Evolutionary conservation across 2,113 vertebrate species (phyloP).

Genomic region (Shinisaurus crocodilurus): DNA sequence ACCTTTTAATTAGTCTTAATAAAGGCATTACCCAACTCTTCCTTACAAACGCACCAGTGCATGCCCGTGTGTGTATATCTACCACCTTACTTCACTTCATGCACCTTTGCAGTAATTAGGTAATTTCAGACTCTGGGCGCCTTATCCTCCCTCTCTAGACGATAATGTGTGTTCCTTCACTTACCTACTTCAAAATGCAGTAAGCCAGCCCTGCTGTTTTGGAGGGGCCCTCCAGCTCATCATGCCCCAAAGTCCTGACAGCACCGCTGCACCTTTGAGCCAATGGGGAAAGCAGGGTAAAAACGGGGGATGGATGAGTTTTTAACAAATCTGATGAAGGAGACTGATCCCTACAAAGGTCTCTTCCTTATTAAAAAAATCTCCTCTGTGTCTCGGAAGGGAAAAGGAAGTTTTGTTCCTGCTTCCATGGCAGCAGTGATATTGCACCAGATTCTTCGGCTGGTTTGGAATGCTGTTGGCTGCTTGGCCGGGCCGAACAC

Average conservation of each 20-base stretch:
- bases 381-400: background rate
- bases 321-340: background rate
- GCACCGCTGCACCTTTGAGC: background rate
- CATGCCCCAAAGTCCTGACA: background rate
- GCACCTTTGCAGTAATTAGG: background rate
- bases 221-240: background rate
- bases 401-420: background rate
- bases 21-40: background rate
- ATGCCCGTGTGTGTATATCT: background rate
- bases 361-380: background rate
- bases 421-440: background rate
- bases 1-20: background rate
- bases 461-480: conserved; percentile 54
- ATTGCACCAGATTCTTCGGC: conserved; percentile 40
- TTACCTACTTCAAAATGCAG: too few species aligned
- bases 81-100: background rate
- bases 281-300: background rate
- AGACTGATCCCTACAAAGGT: too few species aligned
- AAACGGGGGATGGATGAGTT: too few species aligned
- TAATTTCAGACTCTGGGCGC: background rate
- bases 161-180: background rate
- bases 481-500: conserved; percentile 41
- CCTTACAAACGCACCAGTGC: background rate
- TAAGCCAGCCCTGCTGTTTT: too few species aligned
- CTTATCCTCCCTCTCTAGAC: background rate